These are phyloP conservation scores for Lagopus leucura DNA, from an alignment of 2,113 vertebrate species.

Conservation along the genomic window DNA sequence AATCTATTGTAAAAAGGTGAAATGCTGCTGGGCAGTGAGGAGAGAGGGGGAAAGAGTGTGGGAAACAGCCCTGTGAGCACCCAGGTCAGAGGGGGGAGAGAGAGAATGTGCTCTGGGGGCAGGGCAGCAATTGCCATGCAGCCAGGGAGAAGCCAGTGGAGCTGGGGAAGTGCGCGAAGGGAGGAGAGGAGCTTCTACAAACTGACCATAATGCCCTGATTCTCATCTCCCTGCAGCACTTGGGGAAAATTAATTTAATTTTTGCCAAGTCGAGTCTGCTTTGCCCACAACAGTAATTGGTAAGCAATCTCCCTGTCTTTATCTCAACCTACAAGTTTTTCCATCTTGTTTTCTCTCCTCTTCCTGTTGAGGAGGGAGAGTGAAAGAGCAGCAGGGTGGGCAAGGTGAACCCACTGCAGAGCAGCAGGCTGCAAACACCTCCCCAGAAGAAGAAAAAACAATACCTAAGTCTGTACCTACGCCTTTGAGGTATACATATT, in stretches of 20 bases:
- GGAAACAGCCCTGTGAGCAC: background rate
- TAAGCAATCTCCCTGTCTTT: background rate
- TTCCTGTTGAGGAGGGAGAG: background rate
- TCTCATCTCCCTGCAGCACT: background rate
- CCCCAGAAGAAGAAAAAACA: background rate
- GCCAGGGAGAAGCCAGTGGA: background rate
- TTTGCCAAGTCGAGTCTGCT: background rate
- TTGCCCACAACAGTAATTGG: background rate
- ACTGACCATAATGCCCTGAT: background rate
- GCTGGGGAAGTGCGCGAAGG: background rate
- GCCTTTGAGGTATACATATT: background rate
- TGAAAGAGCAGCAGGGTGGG: background rate
- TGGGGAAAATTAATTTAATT: background rate
- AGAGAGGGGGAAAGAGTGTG: background rate
- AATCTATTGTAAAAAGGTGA: background rate
- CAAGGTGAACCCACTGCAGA: background rate
- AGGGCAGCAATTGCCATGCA: background rate
- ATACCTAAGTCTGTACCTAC: background rate
- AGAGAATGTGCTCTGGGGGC: background rate
- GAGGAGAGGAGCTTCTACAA: background rate
- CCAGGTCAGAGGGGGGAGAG: background rate
- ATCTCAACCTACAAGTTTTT: background rate
- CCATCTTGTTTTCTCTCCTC: background rate
- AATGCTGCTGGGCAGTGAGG: background rate
- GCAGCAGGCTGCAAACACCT: background rate